These are phyloP conservation scores for Psilopogon haemacephalus DNA, from an alignment of 2,113 vertebrate genomes.

Conservation along the genomic window DNA sequence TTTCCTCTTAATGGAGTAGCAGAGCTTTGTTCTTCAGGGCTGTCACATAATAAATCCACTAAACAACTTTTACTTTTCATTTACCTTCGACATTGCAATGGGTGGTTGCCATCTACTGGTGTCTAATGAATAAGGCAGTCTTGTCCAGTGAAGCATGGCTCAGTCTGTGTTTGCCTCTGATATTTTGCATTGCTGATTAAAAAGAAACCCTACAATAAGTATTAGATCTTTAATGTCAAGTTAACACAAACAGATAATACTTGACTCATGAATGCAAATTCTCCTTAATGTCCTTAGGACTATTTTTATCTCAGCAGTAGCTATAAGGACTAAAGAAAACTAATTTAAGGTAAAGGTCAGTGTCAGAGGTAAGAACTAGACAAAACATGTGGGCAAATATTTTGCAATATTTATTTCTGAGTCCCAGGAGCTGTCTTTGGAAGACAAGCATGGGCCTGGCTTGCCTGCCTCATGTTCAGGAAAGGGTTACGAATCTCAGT, in stretches of 20 bases:
- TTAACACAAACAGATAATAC: neutral
- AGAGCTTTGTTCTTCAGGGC: neutral
- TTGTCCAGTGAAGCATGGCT: neutral
- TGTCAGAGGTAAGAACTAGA: neutral
- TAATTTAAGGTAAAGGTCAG: constrained; percentile 18
- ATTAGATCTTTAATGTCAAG: neutral
- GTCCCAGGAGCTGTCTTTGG: neutral
- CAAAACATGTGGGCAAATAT: neutral
- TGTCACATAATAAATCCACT: neutral
- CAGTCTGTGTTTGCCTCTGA: neutral
- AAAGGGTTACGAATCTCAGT: neutral
- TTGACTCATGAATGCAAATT: neutral
- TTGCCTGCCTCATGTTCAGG: neutral
- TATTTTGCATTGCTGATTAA: neutral
- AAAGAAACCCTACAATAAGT: neutral
- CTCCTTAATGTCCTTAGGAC: neutral
- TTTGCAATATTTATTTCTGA: constrained; percentile 17
- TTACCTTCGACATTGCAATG: constrained; percentile 8
- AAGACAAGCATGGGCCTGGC: neutral
- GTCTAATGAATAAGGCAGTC: constrained; percentile 15
- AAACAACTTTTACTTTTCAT: neutral
- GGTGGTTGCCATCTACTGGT: constrained; percentile 70
- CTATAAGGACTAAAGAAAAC: neutral
- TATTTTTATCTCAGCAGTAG: neutral
- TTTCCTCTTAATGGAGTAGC: neutral